Conservation (phyloP, 2,113 vertebrate species). For the Conger conger region DNA sequence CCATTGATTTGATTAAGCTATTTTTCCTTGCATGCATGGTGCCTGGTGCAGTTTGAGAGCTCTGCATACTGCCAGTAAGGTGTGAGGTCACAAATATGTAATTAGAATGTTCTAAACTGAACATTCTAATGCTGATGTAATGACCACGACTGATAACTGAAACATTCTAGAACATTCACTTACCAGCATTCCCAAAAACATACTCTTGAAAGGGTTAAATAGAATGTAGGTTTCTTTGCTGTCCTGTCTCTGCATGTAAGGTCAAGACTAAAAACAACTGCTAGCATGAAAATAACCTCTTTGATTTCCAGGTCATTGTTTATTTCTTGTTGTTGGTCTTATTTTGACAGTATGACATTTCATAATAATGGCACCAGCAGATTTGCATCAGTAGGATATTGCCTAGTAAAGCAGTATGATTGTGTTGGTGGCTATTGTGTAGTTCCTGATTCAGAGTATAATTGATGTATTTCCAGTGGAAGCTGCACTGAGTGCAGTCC, state of each 20-base stretch:
- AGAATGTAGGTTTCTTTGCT: neutral
- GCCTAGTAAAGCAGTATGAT: constrained; percentile 4
- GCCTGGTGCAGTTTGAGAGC: constrained; percentile 7
- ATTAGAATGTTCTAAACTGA: too few species aligned
- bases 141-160: too few species aligned
- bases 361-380: constrained; percentile 12
- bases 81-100: too few species aligned
- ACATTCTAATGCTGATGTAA: too few species aligned
- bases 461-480: constrained; percentile 1
- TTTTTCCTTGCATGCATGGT: neutral
- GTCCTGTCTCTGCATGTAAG: neutral
- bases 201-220: neutral
- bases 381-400: constrained; percentile 12
- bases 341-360: constrained; percentile 9
- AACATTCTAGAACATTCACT: too few species aligned
- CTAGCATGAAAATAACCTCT: neutral
- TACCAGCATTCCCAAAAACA: too few species aligned
- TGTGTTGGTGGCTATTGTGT: constrained; percentile 9
- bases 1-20: constrained; percentile 13
- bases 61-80: too few species aligned
- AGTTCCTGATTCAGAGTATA: constrained; percentile 1
- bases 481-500: neutral
- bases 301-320: neutral
- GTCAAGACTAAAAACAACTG: neutral
- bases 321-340: neutral